Percentiles rank a stretch among this genome's conserved stretches.
Conservation (phyloP, 53 echinoderm and acorn worm genomes). For the Paelopatides confundens region DNA sequence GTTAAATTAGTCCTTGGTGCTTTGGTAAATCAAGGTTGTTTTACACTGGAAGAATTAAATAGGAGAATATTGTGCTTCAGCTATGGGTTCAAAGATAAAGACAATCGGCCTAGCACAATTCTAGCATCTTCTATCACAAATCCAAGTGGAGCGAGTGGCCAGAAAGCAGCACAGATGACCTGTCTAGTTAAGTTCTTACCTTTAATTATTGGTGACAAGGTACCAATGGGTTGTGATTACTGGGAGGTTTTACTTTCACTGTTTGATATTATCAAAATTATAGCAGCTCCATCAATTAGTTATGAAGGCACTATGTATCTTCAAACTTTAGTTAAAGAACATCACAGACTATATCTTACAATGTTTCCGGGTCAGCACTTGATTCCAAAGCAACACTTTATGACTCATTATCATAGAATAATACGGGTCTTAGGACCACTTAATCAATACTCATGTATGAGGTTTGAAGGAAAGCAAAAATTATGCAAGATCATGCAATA, state of each 20-base stretch:
- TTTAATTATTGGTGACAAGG: constrained; percentile 65
- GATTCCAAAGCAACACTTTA: constrained; percentile 60
- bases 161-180: constrained; percentile 67
- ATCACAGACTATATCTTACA: constrained; percentile 58
- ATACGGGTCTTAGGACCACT: constrained; percentile 60
- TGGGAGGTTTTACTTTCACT: constrained; percentile 62
- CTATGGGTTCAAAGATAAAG: constrained; percentile 59
- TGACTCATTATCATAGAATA: constrained; percentile 52
- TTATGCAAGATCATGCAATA: constrained; percentile 54
- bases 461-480: constrained; percentile 69
- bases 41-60: constrained; percentile 54
- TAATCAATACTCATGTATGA: constrained; percentile 45
- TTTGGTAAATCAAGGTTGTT: not conserved
- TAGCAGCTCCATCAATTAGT: constrained; percentile 55
- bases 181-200: constrained; percentile 60
- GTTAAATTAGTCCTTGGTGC: not conserved
- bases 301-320: constrained; percentile 61
- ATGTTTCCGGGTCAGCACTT: constrained; percentile 41
- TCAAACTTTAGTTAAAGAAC: constrained; percentile 38
- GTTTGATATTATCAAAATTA: constrained; percentile 61
- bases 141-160: constrained; percentile 69
- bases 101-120: constrained; percentile 57
- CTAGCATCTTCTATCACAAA: constrained; percentile 46
- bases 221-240: constrained; percentile 51
- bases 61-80: constrained; percentile 59